A percentile compares a stretch with the other conserved stretches of the same genome.
Evolutionary conservation across 2,113 vertebrate genomes (phyloP).

Genomic region (Neoarius graeffei): DNA sequence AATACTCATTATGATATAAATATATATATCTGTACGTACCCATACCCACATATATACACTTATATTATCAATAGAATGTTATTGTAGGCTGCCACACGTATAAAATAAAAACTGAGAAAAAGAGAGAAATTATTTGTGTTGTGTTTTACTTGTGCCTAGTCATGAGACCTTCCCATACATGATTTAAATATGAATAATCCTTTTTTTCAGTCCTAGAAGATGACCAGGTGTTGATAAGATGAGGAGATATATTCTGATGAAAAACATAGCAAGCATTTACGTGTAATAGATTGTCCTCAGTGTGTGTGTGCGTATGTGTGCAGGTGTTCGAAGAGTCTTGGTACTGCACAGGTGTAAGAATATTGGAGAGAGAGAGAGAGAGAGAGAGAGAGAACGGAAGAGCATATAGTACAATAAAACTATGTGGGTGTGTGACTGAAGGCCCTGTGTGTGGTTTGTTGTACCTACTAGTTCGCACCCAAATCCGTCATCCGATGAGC

Average conservation of each 20-base stretch:
- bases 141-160: background rate
- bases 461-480: background rate
- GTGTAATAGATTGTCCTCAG: background rate
- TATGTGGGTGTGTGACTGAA: slow-evolving; percentile 40
- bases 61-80: too few species aligned
- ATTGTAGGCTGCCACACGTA: background rate
- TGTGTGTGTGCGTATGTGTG: background rate
- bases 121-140: background rate
- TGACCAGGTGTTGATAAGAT: background rate
- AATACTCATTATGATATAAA: too few species aligned
- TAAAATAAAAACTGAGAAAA: background rate
- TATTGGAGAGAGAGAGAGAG: background rate
- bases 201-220: background rate
- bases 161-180: background rate
- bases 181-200: background rate
- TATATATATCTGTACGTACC: too few species aligned
- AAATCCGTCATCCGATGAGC: slow-evolving; percentile 20
- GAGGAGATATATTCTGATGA: background rate
- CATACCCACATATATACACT: too few species aligned
- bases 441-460: slow-evolving; percentile 25
- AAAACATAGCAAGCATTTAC: background rate
- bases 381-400: background rate
- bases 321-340: slow-evolving; percentile 9
- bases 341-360: background rate
- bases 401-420: background rate